Evolutionary conservation across 2,888 invertebrate genomes (phyloP).

Genomic region (Chalcosyrphus nemorum): DNA sequence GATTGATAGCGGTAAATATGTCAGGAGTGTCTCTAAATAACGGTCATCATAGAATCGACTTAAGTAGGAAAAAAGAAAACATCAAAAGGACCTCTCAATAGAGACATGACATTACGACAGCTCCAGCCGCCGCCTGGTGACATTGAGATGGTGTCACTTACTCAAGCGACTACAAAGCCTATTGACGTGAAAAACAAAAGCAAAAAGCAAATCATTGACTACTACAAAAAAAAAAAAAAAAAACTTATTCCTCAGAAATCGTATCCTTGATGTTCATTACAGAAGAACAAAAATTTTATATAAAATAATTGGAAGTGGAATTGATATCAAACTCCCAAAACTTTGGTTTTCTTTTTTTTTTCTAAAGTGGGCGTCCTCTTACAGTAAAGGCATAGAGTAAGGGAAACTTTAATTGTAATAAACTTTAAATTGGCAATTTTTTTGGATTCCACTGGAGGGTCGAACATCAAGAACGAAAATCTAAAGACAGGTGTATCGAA

Average conservation of each 20-base stretch:
- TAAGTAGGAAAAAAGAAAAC: constrained; percentile 15
- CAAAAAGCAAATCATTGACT: not conserved
- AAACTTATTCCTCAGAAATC: not conserved
- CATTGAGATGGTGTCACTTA: constrained; percentile 19
- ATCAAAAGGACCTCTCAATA: constrained; percentile 10
- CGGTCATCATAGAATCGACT: not conserved
- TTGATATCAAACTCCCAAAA: not conserved
- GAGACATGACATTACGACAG: not conserved
- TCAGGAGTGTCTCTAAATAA: not conserved
- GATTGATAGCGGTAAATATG: constrained; percentile 21
- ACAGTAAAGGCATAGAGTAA: not conserved
- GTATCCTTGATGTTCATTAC: constrained; percentile 5
- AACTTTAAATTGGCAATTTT: constrained; percentile 24
- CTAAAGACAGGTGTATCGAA: not conserved
- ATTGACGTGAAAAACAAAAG: constrained; percentile 4
- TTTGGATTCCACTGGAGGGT: not conserved
- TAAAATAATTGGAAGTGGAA: not conserved
- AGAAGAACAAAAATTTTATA: not conserved
- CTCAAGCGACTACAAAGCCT: not conserved
- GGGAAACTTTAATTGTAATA: constrained; percentile 5
- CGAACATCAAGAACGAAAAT: not conserved
- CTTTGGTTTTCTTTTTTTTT: not conserved
- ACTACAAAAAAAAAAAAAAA: not conserved
- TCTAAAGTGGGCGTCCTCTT: not conserved
- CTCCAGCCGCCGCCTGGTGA: not conserved